Percentiles rank a stretch among this genome's conserved stretches.
phyloP scores from a whole-genome alignment of 2,888 invertebrate genomes.

The Hemistola chrysoprasaria region DNA sequence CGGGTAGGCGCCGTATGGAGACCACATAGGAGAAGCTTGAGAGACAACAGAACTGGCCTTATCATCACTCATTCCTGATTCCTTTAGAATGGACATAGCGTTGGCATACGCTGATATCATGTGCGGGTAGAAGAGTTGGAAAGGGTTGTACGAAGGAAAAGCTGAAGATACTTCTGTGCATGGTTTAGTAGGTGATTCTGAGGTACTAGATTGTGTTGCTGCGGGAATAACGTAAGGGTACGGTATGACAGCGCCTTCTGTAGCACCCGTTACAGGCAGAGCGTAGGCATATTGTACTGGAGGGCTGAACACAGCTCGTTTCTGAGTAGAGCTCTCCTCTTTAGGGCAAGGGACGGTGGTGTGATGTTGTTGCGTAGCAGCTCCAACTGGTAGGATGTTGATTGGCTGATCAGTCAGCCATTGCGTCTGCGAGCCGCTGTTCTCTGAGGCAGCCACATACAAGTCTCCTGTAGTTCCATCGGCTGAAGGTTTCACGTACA shows the following conservation, averaged over 20 bases:
- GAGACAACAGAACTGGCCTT: slow-evolving; percentile 38
- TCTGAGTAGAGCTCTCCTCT: slow-evolving; percentile 51
- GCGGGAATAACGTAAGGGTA: slow-evolving; percentile 49
- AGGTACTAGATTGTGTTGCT: slow-evolving; percentile 28
- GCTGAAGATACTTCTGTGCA: slow-evolving; percentile 35
- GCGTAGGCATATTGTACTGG: slow-evolving; percentile 58
- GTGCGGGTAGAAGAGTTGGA: slow-evolving; percentile 64
- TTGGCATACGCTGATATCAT: slow-evolving; percentile 63
- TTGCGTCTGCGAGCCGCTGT: slow-evolving; percentile 59
- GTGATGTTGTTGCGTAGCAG: slow-evolving; percentile 35
- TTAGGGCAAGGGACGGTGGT: slow-evolving; percentile 16
- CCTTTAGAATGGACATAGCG: slow-evolving; percentile 55
- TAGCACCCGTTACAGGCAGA: slow-evolving; percentile 40
- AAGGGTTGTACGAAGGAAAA: slow-evolving; percentile 48
- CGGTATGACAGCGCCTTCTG: slow-evolving; percentile 38
- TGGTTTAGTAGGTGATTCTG: slow-evolving; percentile 39
- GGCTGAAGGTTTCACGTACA: slow-evolving; percentile 66
- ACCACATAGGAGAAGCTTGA: slow-evolving; percentile 52
- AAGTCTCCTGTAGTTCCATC: slow-evolving; percentile 72
- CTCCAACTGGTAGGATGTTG: slow-evolving; percentile 52
- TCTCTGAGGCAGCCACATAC: slow-evolving; percentile 72
- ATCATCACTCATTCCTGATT: slow-evolving; percentile 51
- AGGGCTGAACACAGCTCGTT: slow-evolving; percentile 52
- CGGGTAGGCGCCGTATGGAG: slow-evolving; percentile 56
- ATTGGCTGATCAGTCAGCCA: slow-evolving; percentile 70